Evolutionary conservation across 1,140 invertebrate genomes (phyloP).

Genomic region (Zophobas atratus): DNA sequence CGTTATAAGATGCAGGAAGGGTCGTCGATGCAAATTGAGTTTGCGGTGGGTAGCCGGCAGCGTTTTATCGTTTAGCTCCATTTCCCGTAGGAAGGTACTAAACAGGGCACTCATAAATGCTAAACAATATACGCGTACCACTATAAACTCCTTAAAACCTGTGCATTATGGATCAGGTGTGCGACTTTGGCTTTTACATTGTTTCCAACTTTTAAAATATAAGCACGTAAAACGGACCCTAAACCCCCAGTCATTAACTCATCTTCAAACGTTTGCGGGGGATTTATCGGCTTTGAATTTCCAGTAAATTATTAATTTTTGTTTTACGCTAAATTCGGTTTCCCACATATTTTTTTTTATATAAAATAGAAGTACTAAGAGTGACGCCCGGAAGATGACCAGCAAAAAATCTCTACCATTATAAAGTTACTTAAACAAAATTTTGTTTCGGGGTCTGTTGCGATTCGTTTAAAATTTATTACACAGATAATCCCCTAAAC

Average conservation of each 20-base stretch:
- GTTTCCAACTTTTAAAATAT: conserved; percentile 53
- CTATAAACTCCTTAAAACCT: conserved; percentile 58
- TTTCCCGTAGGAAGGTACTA: conserved; percentile 55
- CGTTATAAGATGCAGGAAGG: conserved; percentile 43
- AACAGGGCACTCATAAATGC: conserved; percentile 57
- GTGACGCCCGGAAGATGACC: no score
- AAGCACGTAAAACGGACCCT: conserved; percentile 8
- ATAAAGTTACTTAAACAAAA: no score
- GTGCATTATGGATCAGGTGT: conserved; percentile 58
- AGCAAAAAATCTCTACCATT: no score
- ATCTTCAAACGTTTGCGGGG: conserved; percentile 3
- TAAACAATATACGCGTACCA: conserved; percentile 57
- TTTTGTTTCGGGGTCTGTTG: no score
- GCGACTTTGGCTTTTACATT: conserved; percentile 48
- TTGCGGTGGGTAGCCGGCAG: conserved; percentile 51
- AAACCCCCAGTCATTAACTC: conserved; percentile 25
- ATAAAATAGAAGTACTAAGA: no score
- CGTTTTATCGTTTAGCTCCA: conserved; percentile 58
- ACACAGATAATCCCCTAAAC: no score
- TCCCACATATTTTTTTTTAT: no score
- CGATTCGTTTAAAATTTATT: no score
- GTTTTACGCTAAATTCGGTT: no score
- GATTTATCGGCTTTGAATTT: neutral
- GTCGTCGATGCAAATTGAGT: conserved; percentile 58
- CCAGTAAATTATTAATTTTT: neutral